These are phyloP conservation scores for Rhynchotus rufescens DNA, from an alignment of 2,797 vertebrate species.

Conservation along the genomic window DNA sequence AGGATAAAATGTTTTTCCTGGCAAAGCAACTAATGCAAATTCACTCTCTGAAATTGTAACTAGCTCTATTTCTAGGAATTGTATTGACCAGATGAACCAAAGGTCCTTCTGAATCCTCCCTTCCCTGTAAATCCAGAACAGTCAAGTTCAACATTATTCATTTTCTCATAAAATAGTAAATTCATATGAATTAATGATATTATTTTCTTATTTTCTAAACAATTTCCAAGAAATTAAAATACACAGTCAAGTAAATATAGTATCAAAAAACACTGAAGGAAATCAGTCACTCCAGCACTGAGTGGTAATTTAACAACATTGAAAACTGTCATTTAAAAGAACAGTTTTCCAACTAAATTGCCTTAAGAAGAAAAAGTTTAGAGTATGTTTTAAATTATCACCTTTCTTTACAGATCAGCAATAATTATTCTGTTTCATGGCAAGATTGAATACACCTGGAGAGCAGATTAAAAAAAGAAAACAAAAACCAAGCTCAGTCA, in stretches of 20 bases:
- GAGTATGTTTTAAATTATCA: slow-evolving; percentile 35
- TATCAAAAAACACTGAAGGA: slow-evolving; percentile 13
- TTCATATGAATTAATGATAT: background rate
- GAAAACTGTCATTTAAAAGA: background rate
- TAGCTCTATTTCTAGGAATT: background rate
- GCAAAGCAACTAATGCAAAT: background rate
- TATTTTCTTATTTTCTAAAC: background rate
- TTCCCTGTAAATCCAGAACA: background rate
- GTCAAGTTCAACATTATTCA: background rate
- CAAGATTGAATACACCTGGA: background rate
- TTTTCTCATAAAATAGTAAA: background rate
- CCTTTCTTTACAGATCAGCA: background rate
- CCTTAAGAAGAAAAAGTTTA: slow-evolving; percentile 2
- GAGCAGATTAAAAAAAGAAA: background rate
- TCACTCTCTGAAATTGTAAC: background rate
- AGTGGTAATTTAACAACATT: slow-evolving; percentile 19
- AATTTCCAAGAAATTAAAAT: slow-evolving; percentile 8
- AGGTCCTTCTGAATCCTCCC: background rate
- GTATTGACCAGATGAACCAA: background rate
- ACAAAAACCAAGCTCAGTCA: background rate
- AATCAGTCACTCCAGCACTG: background rate
- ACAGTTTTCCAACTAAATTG: background rate
- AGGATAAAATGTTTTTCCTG: background rate
- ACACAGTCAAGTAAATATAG: background rate
- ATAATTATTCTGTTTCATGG: slow-evolving; percentile 32